Evolutionary conservation across 2,113 vertebrate genomes (phyloP), one percentile per base, ranked within the genome.

Genomic region (Eudorcas thomsonii): DNA sequence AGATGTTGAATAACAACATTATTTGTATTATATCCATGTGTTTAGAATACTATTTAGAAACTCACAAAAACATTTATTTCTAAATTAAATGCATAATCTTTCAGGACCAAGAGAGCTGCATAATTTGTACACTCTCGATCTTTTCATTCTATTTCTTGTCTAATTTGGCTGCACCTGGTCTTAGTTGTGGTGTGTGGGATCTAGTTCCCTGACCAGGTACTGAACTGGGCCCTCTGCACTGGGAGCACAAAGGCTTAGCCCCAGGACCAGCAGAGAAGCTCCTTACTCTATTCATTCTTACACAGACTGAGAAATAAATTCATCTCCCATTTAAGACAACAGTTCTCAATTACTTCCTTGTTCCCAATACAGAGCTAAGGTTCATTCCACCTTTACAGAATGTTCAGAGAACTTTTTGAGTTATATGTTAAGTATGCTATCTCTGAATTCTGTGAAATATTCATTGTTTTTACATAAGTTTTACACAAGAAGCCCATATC

Each of bases 11-110:
- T 55, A 97, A 80, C 39, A 82, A 64, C 23, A 92, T 60, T 64
- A 88, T 7, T 84, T 93, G 28, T 67, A 67, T 21, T 85, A 80
- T 45, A 78, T 50, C 25, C 45, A 86, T 39, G 85, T 36, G 90
- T 57, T 93, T 88, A 82, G 30, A 95, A 95, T 14, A 83, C 55
- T 95, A 91, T 74, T 97, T 45, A 96, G 48, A 94, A 96, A 96
- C 80, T 78, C 50, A 85, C 30, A 10, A 96, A 94, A 94, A 94
- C 28, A 95, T 62, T 43, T 89, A 94, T 84, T 91, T 88, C 62
- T 87, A 88, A 96, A 85, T 88, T 83, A 92, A 78, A 92, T 84
- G 33, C 1, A 15, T 48, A 84, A 92, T n/a, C 36, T 88, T 85
- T 96, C 25, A n/a, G 25, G 74, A 96, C 23, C n/a, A 97, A 88